Percentiles rank a stretch among this genome's conserved stretches.
Evolutionary conservation across 2,888 invertebrate species (phyloP).

Genomic region (Standfussiana lucernea): DNA sequence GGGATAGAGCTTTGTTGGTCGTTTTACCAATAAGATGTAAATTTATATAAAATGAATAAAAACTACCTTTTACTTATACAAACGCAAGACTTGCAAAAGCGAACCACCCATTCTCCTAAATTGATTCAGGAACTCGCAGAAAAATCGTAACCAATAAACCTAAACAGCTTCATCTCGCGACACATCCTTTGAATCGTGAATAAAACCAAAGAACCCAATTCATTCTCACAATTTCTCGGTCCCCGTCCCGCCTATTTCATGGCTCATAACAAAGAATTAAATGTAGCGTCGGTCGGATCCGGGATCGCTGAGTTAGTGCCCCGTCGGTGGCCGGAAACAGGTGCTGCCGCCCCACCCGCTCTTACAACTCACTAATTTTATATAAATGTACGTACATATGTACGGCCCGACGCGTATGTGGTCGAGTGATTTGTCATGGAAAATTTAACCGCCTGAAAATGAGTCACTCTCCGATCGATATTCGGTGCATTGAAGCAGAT

Average conservation of each 20-base stretch:
- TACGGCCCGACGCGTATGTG: slow-evolving; percentile 59
- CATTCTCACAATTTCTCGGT: slow-evolving; percentile 61
- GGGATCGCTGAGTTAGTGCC: slow-evolving; percentile 85
- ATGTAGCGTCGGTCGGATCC: slow-evolving; percentile 82
- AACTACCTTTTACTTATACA: slow-evolving; percentile 11
- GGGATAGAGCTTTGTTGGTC: not conserved
- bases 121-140: slow-evolving; percentile 54
- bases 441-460: slow-evolving; percentile 61
- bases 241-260: slow-evolving; percentile 64
- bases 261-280: slow-evolving; percentile 80
- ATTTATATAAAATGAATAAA: not conserved
- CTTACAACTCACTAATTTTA: slow-evolving; percentile 86
- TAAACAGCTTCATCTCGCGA: slow-evolving; percentile 61
- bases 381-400: slow-evolving; percentile 69
- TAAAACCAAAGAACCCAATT: slow-evolving; percentile 63
- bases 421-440: slow-evolving; percentile 67
- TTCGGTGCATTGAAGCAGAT: slow-evolving; percentile 39
- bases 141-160: slow-evolving; percentile 61
- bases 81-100: slow-evolving; percentile 31
- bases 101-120: slow-evolving; percentile 38
- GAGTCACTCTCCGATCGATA: slow-evolving; percentile 45
- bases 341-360: slow-evolving; percentile 78
- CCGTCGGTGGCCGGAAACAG: slow-evolving; percentile 84
- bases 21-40: not conserved
- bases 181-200: slow-evolving; percentile 58